phyloP scores from a whole-genome alignment of 2,113 vertebrate species.

The Romanogobio albipinnatus region DNA sequence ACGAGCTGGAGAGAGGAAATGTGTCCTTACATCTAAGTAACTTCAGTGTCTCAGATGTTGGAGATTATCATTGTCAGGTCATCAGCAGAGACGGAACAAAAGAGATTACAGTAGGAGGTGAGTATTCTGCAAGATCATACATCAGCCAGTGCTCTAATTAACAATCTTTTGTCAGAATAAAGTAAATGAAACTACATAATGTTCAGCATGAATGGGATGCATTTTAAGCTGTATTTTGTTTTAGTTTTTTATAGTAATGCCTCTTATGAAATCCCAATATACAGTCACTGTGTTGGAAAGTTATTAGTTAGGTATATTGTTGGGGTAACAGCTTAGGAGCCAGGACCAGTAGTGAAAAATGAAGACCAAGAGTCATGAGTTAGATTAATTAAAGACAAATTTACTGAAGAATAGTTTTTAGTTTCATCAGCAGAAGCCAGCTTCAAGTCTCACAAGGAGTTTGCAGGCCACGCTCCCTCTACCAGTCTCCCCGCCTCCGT shows the following conservation, averaged over 20 bases:
- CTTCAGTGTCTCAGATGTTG: not conserved
- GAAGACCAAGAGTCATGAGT: too few species aligned
- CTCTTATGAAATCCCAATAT: not conserved
- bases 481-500: too few species aligned
- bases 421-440: too few species aligned
- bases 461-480: too few species aligned
- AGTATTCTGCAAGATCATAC: not conserved
- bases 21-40: not conserved
- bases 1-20: not conserved
- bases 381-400: too few species aligned
- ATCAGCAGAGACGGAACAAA: not conserved
- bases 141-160: not conserved
- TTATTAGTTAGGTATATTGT: too few species aligned
- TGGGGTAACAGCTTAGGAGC: too few species aligned
- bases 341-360: too few species aligned
- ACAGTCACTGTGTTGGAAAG: too few species aligned
- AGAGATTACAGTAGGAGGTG: conserved; percentile 8
- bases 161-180: not conserved
- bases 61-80: conserved; percentile 10
- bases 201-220: too few species aligned
- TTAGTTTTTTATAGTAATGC: not conserved
- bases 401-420: too few species aligned
- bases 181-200: not conserved
- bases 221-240: not conserved
- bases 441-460: too few species aligned